These are phyloP conservation scores for Vesta saturnalis DNA, from an alignment of 2,888 invertebrate genomes.

Conservation along the genomic window DNA sequence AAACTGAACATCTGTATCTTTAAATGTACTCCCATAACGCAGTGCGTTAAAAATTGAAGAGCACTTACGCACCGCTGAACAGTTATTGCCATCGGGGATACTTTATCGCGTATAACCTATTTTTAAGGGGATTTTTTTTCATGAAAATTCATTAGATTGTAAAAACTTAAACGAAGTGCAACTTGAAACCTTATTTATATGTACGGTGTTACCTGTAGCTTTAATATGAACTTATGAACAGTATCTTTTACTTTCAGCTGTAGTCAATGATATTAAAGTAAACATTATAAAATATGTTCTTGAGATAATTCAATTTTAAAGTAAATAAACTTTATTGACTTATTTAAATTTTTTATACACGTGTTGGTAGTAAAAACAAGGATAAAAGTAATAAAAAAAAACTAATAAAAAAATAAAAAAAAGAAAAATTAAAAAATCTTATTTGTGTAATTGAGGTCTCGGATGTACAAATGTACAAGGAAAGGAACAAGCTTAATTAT, in stretches of 20 bases:
- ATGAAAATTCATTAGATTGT: slow-evolving; percentile 36
- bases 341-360: background rate
- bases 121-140: slow-evolving; percentile 37
- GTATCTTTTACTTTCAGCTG: background rate
- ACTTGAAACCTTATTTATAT: slow-evolving; percentile 21
- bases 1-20: slow-evolving; percentile 50
- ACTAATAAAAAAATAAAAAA: background rate
- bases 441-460: background rate
- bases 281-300: background rate
- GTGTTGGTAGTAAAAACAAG: background rate
- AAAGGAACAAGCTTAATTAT: background rate
- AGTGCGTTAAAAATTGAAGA: slow-evolving; percentile 36
- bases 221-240: background rate
- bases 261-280: background rate
- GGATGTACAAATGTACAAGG: background rate
- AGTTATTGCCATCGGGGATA: slow-evolving; percentile 37
- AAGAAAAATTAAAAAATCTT: background rate
- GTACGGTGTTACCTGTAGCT: background rate
- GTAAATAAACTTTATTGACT: background rate
- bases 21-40: slow-evolving; percentile 37
- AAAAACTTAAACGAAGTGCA: slow-evolving; percentile 34
- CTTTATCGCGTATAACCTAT: slow-evolving; percentile 38
- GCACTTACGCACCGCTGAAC: slow-evolving; percentile 37
- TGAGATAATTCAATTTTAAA: no score
- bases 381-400: background rate